phyloP scores from a whole-genome alignment of 2,797 vertebrate species.

The Dermochelys coriacea region DNA sequence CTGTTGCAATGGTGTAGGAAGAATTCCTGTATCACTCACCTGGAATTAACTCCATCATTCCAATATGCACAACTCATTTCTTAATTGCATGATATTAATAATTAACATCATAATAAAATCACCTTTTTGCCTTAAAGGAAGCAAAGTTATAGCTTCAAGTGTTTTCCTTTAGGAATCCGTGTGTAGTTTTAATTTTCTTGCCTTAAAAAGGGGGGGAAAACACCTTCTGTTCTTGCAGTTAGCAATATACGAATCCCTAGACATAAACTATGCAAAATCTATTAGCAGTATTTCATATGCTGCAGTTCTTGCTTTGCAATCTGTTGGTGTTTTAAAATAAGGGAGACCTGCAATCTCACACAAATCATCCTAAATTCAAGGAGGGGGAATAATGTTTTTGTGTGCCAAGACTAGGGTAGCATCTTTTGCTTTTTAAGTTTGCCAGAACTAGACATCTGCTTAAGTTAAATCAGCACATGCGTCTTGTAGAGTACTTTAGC shows the following conservation, averaged over 20 bases:
- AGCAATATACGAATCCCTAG: constrained; percentile 64
- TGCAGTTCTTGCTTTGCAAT: constrained; percentile 57
- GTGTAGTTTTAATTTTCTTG: constrained; percentile 41
- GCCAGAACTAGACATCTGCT: constrained; percentile 61
- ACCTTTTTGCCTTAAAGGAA: constrained; percentile 36
- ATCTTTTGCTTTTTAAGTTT: constrained; percentile 58
- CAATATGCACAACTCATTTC: background rate
- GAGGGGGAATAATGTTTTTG: background rate
- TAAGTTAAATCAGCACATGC: constrained; percentile 71
- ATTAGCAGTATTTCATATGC: constrained; percentile 58
- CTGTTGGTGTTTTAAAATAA: constrained; percentile 58
- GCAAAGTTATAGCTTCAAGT: constrained; percentile 31
- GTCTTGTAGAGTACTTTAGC: constrained; percentile 66
- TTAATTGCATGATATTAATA: constrained; percentile 35
- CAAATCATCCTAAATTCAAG: constrained; percentile 56
- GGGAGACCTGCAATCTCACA: constrained; percentile 53
- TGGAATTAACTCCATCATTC: constrained; percentile 53
- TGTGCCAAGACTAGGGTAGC: constrained; percentile 43
- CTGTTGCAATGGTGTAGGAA: constrained; percentile 35
- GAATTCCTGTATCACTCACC: constrained; percentile 28
- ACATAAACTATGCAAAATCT: constrained; percentile 57
- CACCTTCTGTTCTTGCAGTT: constrained; percentile 42
- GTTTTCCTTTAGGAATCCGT: constrained; percentile 47
- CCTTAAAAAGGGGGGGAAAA: constrained; percentile 14
- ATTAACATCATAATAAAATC: background rate